Conservation (phyloP, 2,113 vertebrate genomes). For the Noturus placidus region DNA sequence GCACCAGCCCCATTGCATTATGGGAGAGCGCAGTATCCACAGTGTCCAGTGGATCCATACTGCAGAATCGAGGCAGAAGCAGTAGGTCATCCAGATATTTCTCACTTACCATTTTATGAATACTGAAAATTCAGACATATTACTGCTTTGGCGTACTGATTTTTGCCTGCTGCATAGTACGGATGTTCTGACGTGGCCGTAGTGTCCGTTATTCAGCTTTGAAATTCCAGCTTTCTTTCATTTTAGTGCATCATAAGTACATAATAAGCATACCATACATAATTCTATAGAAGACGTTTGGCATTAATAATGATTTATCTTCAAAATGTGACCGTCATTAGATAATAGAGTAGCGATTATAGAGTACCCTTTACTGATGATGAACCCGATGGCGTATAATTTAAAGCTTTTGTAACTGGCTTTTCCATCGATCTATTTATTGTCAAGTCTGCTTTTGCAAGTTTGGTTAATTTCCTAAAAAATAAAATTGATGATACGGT, state of each 20-base stretch:
- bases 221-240: background rate
- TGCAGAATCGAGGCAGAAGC: too few relatives aligned
- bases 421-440: background rate
- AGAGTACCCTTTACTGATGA: background rate
- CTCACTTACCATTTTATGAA: too few relatives aligned
- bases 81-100: too few relatives aligned
- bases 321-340: background rate
- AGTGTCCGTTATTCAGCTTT: background rate
- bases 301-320: too few relatives aligned
- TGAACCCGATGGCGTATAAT: background rate
- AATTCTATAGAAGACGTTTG: background rate
- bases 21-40: too few relatives aligned
- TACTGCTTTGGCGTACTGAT: too few relatives aligned
- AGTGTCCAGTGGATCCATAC: too few relatives aligned
- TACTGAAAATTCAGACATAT: too few relatives aligned
- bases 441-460: background rate
- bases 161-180: too few relatives aligned
- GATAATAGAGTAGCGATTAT: background rate
- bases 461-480: background rate
- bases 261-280: background rate
- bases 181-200: too few relatives aligned
- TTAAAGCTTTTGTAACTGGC: background rate
- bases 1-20: too few relatives aligned
- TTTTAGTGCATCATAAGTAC: background rate
- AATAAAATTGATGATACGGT: background rate